Evolutionary conservation across 2,797 vertebrate species (phyloP).

Genomic region (Malacoctenus gilli): DNA sequence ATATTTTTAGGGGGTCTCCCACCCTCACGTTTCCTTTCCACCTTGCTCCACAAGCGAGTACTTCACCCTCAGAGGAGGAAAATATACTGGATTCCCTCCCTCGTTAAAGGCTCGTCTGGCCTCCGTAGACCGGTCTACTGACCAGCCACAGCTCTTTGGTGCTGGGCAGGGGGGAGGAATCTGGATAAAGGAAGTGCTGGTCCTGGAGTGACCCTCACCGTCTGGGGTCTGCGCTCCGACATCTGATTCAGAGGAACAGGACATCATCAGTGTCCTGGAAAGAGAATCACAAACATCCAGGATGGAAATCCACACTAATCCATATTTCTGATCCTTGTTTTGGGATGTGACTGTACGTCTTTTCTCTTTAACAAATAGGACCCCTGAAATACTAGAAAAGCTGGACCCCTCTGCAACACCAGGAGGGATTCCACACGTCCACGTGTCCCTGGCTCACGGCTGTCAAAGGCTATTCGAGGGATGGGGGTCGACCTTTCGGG

Average conservation of each 20-base stretch:
- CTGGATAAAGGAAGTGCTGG: no score
- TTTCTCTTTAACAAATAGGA: no score
- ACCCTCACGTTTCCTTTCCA: conserved; percentile 54
- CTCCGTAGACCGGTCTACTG: conserved; percentile 17
- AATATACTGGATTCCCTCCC: conserved; percentile 50
- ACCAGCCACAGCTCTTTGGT: conserved; percentile 31
- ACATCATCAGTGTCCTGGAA: not conserved
- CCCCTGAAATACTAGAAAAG: no score
- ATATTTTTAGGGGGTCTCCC: conserved; percentile 71
- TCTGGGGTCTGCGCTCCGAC: no score
- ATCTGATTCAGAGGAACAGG: not conserved
- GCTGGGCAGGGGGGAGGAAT: no score
- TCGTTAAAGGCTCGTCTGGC: conserved; percentile 46
- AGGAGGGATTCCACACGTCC: no score
- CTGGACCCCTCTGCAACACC: no score
- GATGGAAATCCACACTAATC: not conserved
- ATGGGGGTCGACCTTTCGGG: no score
- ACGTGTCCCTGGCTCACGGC: no score
- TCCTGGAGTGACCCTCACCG: not conserved
- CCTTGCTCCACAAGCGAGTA: conserved; percentile 72
- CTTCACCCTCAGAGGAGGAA: conserved; percentile 43
- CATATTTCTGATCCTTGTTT: no score
- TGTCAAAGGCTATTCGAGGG: no score
- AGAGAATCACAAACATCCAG: not conserved
- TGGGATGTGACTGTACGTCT: no score